A percentile compares a stretch with the other conserved stretches of the same genome.
These are phyloP conservation scores for Vireo altiloquus DNA, from an alignment of 2,113 vertebrate species.

Conservation along the genomic window DNA sequence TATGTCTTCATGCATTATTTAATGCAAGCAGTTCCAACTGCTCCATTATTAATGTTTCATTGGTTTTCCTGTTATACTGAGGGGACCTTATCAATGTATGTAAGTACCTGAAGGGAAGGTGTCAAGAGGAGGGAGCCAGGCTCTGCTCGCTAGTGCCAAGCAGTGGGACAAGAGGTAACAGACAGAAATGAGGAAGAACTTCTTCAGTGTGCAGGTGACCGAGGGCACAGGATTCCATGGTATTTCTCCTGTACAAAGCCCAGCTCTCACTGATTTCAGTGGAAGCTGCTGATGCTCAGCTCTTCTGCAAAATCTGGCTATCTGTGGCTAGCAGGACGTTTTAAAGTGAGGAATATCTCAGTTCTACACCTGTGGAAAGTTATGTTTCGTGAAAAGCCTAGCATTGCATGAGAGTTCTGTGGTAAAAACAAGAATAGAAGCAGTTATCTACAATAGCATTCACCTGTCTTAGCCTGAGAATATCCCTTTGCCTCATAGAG, in stretches of 20 bases:
- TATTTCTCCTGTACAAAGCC: neutral
- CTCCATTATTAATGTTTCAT: neutral
- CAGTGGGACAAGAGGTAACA: neutral
- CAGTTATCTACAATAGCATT: neutral
- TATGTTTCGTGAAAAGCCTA: neutral
- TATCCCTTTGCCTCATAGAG: neutral
- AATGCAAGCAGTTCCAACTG: neutral
- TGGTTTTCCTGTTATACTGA: neutral
- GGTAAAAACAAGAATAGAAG: neutral
- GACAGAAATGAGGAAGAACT: neutral
- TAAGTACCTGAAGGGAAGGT: neutral
- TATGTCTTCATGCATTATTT: neutral
- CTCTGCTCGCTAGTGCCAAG: neutral
- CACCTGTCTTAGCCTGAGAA: neutral
- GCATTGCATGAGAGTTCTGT: neutral
- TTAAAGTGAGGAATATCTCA: neutral
- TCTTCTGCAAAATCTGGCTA: neutral
- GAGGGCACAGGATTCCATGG: neutral
- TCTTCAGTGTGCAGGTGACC: neutral
- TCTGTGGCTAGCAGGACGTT: neutral
- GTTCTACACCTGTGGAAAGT: neutral
- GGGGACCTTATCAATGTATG: neutral
- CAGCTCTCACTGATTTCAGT: neutral
- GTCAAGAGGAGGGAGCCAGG: neutral
- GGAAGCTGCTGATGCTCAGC: neutral